Evolutionary conservation across 1,140 invertebrate genomes (phyloP).

Genomic region (Gyrodactylus bullatarudis): DNA sequence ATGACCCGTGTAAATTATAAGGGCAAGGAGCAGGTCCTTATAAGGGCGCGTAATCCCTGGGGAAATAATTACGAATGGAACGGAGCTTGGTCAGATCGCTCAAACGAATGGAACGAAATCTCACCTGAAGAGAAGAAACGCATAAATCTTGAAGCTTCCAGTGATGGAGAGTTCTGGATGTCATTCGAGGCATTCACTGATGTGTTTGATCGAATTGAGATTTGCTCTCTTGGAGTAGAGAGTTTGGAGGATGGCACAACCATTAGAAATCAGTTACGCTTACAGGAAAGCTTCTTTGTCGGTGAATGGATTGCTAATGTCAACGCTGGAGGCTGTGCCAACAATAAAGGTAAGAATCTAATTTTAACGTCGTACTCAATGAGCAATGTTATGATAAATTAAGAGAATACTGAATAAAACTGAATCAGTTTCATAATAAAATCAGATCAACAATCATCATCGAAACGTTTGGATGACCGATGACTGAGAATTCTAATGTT

Average conservation of each 20-base stretch:
- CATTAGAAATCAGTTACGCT: constrained; percentile 25
- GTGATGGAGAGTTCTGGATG: constrained; percentile 12
- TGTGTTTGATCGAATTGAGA: constrained; percentile 33
- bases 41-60: constrained; percentile 9
- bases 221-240: constrained; percentile 77
- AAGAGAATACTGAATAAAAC: no score
- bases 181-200: constrained; percentile 12
- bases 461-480: no score
- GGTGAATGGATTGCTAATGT: constrained; percentile 57
- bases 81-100: constrained; percentile 8
- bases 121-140: background rate
- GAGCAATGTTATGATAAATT: no score
- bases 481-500: no score
- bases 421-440: no score
- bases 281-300: constrained; percentile 13
- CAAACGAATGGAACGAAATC: background rate
- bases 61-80: constrained; percentile 20
- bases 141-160: constrained; percentile 14
- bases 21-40: background rate
- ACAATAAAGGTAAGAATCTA: constrained; percentile 47
- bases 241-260: constrained; percentile 25
- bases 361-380: no score
- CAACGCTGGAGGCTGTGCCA: constrained; percentile 79
- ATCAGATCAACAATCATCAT: no score
- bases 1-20: constrained; percentile 5